Base-by-base conservation (phyloP, 2,888 invertebrate species). In the Philhelius pedissequus region DNA sequence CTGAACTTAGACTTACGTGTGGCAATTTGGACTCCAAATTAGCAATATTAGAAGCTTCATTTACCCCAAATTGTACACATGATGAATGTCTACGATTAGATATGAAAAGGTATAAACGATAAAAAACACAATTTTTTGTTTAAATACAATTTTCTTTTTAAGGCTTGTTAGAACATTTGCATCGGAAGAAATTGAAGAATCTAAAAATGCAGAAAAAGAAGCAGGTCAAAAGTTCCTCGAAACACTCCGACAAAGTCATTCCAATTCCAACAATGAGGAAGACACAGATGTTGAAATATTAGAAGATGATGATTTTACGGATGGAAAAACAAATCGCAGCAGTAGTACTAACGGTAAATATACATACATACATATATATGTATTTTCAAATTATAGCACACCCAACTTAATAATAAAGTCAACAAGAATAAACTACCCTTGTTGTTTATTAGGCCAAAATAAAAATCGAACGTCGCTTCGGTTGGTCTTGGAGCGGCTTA, bases 1-100 rank as follows among this genome's bases (percentile, higher is more conserved):
- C 92, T 89, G 92, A 93, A 88, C 93, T 94, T 88, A 92, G 94
- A 22, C 91, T 95, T 54, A 94, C 94, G 4, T 95, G 95, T 87
- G 93, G 94, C 32, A 93, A 93, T 81, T 90, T 94, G 86, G 93
- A 94, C 89, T 93, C 94, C 3, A 93, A 94, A 89, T 93, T 95
- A 79, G 94, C 94, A 43, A 92, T 95, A 38, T 90, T 94, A 87
- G 94, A 94, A 88, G 94, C 93, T n/a, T 93, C 93, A 90, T 94
- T 94, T 89, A 92, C 92, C 77, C 92, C 88, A 89, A 87, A 89
- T 79, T 88, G 89, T 73, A 87, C 88, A 38, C 66, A 86, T 18
- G 80, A 87, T 30, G 84, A 88, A 74, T 88, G 88, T 45, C 58
- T 86, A 18, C 86, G 45, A 13, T 38, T 86, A 40, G 87, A 87